Evolutionary conservation across 2,797 vertebrate species (phyloP), one percentile per base, ranked within the genome.

Genomic region (Melopsittacus undulatus): DNA sequence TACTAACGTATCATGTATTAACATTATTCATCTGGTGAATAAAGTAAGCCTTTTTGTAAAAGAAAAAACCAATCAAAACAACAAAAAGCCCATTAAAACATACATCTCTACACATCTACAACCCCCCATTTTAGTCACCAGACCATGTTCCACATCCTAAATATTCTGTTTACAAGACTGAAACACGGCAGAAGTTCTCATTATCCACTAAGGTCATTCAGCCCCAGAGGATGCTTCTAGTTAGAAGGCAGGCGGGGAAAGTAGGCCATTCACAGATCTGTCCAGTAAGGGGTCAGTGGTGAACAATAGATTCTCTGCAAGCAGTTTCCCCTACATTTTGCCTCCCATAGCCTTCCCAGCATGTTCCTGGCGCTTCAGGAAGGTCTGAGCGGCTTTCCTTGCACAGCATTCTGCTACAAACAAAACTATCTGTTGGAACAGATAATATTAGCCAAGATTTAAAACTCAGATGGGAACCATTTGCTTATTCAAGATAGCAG

Each of bases 261-360:
- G 92, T 94, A 94, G 95, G 96, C 90, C 95, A 96, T 74, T 94
- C 86, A 87, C 83, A 90, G 88, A 92, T 89, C 90, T 95, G 83
- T 80, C 88, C 92, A 45, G 90, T 42, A 42, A 87, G 80, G 91
- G 93, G 96, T 95, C 96, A 96, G 56, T 38, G 72, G 43, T 4
- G 45, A 94, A 95, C 96, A 95, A 96, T 94, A 93, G 94, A 92
- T 77, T 89, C 95, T 87, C 95, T 93, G 92, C 94, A 93, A 96
- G 90, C 90, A 91, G 86, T 72, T 96, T 96, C 86, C 94, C 92
- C 81, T 95, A 85, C 88, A 42, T 97, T 95, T 94, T 97, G 92
- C 95, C 92, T 96, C 93, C 88, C 92, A 85, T 72, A 93, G 95
- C 62, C 94, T 75, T 95, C 96, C 77, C 94, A 92, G 93, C 94